A percentile compares a stretch with the other conserved stretches of the same genome.
Conservation (phyloP, 2,797 vertebrate species). For the Dicrostonyx torquatus region DNA sequence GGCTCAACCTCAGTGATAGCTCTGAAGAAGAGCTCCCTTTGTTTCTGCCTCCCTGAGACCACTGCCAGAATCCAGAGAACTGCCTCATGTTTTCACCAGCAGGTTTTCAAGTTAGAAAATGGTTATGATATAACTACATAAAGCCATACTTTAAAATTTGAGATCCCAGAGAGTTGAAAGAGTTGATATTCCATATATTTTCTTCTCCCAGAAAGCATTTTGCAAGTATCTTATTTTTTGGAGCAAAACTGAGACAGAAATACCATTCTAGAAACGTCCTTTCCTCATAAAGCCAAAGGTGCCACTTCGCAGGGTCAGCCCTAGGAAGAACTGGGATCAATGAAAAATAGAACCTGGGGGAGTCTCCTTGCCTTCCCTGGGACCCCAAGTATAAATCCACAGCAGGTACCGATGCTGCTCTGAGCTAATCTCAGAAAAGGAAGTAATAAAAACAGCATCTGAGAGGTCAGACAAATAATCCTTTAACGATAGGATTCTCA, state of each 20-base stretch:
- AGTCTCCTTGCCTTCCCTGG: not conserved
- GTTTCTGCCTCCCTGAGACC: not conserved
- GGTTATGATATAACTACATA: not conserved
- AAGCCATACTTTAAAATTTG: not conserved
- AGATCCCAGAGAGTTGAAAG: not conserved
- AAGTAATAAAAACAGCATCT: not conserved
- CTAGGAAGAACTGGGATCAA: not conserved
- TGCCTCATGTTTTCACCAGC: not conserved
- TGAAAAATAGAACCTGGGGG: not conserved
- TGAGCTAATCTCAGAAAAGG: not conserved
- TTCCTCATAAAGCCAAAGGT: not conserved
- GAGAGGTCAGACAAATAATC: not conserved
- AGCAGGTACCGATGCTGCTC: no score
- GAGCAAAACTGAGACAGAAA: constrained; percentile 29
- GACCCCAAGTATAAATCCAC: not conserved
- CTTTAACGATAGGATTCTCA: not conserved
- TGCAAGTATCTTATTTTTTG: constrained; percentile 29
- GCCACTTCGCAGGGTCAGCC: not conserved
- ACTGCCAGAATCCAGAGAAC: not conserved
- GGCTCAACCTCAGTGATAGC: not conserved
- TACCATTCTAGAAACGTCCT: not conserved
- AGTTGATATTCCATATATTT: constrained; percentile 9
- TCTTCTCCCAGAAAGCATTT: constrained; percentile 28
- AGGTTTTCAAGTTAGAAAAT: not conserved
- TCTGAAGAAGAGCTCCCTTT: not conserved